These are phyloP conservation scores for Drosophila longiperda DNA, from an alignment of 2,888 invertebrate species.

Conservation along the genomic window DNA sequence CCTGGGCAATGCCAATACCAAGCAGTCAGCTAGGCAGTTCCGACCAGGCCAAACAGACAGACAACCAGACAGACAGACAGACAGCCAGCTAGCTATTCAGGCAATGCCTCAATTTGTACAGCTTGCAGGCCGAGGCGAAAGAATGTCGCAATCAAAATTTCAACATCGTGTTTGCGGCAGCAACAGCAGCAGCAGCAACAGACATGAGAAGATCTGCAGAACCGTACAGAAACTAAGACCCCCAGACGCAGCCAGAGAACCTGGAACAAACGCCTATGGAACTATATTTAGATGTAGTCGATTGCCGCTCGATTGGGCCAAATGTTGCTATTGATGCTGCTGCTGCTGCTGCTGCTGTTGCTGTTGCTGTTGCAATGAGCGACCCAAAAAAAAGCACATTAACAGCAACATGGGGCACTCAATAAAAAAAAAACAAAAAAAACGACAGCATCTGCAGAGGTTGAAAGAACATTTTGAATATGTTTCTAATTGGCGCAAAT, in stretches of 20 bases:
- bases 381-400: conserved; percentile 30
- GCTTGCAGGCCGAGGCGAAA: conserved; percentile 46
- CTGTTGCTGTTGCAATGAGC: conserved; percentile 46
- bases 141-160: conserved; percentile 80
- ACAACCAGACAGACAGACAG: background rate
- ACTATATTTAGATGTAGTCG: conserved; percentile 68
- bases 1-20: conserved; percentile 40
- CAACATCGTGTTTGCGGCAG: conserved; percentile 68
- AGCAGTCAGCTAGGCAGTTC: conserved; percentile 2
- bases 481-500: conserved; percentile 73
- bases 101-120: conserved; percentile 69
- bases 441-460: conserved; percentile 22
- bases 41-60: conserved; percentile 6
- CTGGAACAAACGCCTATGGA: conserved; percentile 48
- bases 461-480: conserved; percentile 48
- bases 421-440: conserved; percentile 29
- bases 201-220: conserved; percentile 31
- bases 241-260: conserved; percentile 23
- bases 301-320: conserved; percentile 65
- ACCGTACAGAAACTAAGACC: conserved; percentile 9
- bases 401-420: conserved; percentile 19
- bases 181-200: conserved; percentile 19
- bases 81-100: conserved; percentile 8
- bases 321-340: conserved; percentile 37
- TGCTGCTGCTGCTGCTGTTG: conserved; percentile 22